Evolutionary conservation across 2,797 vertebrate genomes (phyloP).

Genomic region (Neopelma chrysocephalum): DNA sequence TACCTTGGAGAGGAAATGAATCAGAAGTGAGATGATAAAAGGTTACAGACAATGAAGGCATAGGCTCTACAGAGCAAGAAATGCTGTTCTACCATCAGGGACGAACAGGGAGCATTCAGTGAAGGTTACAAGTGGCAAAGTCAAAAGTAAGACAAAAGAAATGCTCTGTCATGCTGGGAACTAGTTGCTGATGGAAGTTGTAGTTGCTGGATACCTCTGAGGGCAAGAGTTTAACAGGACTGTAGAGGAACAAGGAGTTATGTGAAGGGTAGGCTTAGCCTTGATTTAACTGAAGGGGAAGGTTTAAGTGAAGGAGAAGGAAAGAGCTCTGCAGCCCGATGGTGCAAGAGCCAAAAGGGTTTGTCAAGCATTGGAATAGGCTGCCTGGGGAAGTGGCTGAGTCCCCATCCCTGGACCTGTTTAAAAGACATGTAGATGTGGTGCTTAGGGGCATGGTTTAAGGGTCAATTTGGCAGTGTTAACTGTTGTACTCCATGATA

Average conservation of each 20-base stretch:
- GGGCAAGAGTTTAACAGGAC: background rate
- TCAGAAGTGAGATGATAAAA: slow-evolving; percentile 51
- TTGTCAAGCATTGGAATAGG: background rate
- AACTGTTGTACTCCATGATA: background rate
- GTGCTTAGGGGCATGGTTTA: background rate
- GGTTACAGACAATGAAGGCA: slow-evolving; percentile 3
- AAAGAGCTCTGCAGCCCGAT: background rate
- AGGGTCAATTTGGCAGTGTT: background rate
- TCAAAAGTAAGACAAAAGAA: slow-evolving; percentile 2
- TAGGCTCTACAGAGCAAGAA: background rate
- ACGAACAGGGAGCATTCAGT: background rate
- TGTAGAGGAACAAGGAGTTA: background rate
- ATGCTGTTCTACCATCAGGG: background rate
- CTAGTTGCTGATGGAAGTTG: background rate
- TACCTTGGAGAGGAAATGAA: slow-evolving; percentile 49
- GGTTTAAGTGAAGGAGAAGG: background rate
- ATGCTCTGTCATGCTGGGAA: background rate
- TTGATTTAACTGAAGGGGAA: background rate
- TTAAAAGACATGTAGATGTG: background rate
- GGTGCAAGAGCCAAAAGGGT: background rate
- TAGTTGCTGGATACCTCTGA: background rate
- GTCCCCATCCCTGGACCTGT: background rate
- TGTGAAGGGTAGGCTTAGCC: background rate
- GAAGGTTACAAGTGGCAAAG: slow-evolving; percentile 16
- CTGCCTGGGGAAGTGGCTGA: background rate